These are phyloP conservation scores for Chrysotoxum bicinctum DNA, from an alignment of 2,888 invertebrate species.

Conservation along the genomic window DNA sequence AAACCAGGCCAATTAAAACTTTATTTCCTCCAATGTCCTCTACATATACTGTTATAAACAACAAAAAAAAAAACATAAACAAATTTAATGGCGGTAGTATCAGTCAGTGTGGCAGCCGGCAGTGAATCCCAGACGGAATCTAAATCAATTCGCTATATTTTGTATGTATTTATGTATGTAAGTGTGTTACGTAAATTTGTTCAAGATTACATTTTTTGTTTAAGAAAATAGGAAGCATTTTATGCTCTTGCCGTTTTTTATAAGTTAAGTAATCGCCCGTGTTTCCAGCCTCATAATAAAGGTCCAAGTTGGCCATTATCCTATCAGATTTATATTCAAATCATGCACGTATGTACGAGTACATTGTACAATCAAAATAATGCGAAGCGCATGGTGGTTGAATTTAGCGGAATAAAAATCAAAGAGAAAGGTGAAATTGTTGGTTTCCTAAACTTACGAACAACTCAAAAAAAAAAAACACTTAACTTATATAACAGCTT, in stretches of 20 bases:
- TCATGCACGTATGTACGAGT: not conserved
- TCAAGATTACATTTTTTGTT: conserved; percentile 47
- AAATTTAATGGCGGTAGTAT: conserved; percentile 1
- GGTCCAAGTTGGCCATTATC: conserved; percentile 38
- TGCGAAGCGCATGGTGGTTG: not conserved
- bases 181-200: conserved; percentile 40
- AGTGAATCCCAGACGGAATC: conserved; percentile 29
- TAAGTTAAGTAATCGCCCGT: conserved; percentile 5
- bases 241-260: conserved; percentile 30
- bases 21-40: conserved; percentile 1
- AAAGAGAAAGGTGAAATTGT: conserved; percentile 64
- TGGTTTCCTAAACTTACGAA: not conserved
- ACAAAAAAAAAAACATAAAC: conserved; percentile 25
- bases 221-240: conserved; percentile 65
- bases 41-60: not conserved
- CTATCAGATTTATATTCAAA: conserved; percentile 46
- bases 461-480: not conserved
- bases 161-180: too few species aligned
- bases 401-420: conserved; percentile 26
- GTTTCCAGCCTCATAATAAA: conserved; percentile 31
- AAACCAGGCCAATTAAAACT: conserved; percentile 35
- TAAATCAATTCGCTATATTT: conserved; percentile 40
- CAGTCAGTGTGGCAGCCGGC: not conserved
- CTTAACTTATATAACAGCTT: not conserved
- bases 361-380: not conserved